phyloP scores from a whole-genome alignment of 2,113 vertebrate genomes.

The Prinia subflava region DNA sequence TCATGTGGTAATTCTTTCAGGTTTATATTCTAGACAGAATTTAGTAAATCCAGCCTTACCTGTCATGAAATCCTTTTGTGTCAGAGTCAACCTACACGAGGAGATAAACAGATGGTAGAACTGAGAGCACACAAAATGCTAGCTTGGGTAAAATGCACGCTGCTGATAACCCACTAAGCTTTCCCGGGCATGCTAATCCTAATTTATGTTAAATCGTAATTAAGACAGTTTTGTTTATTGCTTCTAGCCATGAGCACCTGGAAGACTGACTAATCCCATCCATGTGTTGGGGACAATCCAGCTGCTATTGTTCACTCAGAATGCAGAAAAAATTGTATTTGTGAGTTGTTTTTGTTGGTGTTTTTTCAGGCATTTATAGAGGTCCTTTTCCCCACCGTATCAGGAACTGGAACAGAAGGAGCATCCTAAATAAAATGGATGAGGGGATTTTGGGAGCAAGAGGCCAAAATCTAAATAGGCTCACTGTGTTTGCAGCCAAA shows the following conservation, averaged over 20 bases:
- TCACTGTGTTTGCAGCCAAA: not conserved
- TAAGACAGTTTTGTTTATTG: slow-evolving; percentile 11
- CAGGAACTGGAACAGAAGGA: not conserved
- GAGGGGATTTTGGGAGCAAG: not conserved
- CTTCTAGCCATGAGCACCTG: not conserved
- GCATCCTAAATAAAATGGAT: not conserved
- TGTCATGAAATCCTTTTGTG: not conserved
- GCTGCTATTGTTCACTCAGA: not conserved
- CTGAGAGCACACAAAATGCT: not conserved
- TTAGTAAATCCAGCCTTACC: not conserved
- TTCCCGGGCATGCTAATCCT: slow-evolving; percentile 2
- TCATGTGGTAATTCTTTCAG: not conserved
- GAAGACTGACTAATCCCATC: slow-evolving; percentile 25
- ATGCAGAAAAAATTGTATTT: not conserved
- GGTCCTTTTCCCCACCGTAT: fast-evolving
- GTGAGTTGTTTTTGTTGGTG: not conserved
- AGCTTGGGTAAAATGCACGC: not conserved
- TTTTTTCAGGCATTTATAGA: not conserved
- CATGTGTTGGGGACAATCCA: not conserved
- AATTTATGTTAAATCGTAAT: slow-evolving; percentile 21
- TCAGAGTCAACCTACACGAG: not conserved
- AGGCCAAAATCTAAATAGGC: not conserved
- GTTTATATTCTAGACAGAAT: not conserved
- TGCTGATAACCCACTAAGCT: slow-evolving; percentile 25
- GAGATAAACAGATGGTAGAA: not conserved